Base-by-base conservation (phyloP, 2,113 vertebrate genomes). In the Rynchops niger region DNA sequence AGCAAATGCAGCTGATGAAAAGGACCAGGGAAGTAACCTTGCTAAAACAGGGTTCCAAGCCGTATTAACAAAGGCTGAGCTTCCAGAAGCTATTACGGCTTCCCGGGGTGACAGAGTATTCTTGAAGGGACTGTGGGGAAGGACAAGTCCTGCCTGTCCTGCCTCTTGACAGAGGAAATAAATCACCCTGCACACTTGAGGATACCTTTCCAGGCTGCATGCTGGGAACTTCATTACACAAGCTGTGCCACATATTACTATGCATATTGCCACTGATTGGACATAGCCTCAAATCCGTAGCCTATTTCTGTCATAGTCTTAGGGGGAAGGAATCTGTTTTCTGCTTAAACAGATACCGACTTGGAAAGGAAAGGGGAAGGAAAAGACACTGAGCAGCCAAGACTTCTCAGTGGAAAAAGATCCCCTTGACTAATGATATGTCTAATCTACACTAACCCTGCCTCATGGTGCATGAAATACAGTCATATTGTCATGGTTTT, bases 171-270 rank as follows among this genome's bases (percentile, higher is more conserved):
- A 99, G 99, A 99, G 98, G 98, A 99, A 98, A 99, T 99, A 99
- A 99, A 99, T 99, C 99, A 99, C 98, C 97, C 97, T 96, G 97
- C 98, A 99, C 99, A 99, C 99, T 98, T 98, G 99, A 99, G 99
- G 98, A 99, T 99, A 99, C 98, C 98, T 99, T 99, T 99, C 98
- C 98, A 99, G 99, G 98, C 99, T 98, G 97, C 99, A 99, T 92
- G 98, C 99, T 99, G 99, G 99, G 99, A 99, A 99, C 99, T 99
- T 99, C 99, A 99, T 99, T 99, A 99, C 98, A 98, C 99, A 99
- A 98, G 98, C 99, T 99, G 98, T 99, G 99, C 99, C 98, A 98
- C 98, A 99, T 98, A 99, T 99, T 99, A 99, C 99, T 99, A 99
- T 99, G 99, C 99, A 99, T 99, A 99, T 99, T 98, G 98, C 97